Evolutionary conservation across 2,888 invertebrate genomes (phyloP).

Genomic region (Mythimna ferrago): DNA sequence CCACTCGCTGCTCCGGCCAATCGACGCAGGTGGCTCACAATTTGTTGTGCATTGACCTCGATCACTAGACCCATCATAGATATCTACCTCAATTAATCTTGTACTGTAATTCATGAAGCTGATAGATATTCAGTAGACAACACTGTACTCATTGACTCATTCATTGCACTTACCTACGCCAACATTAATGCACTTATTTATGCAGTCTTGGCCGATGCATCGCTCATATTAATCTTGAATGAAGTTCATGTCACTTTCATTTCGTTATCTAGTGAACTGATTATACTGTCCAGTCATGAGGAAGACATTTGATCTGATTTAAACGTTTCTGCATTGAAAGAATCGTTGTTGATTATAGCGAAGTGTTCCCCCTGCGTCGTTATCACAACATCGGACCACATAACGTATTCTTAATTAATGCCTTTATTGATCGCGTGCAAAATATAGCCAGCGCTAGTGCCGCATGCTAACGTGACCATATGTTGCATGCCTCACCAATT

Average conservation of each 20-base stretch:
- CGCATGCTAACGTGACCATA: slow-evolving; percentile 53
- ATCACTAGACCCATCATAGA: slow-evolving; percentile 50
- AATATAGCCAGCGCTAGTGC: slow-evolving; percentile 43
- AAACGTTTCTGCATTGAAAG: slow-evolving; percentile 55
- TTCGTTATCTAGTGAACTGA: slow-evolving; percentile 64
- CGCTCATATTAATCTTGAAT: slow-evolving; percentile 43
- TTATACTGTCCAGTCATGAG: slow-evolving; percentile 50
- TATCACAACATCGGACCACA: slow-evolving; percentile 69
- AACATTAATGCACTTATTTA: slow-evolving; percentile 47
- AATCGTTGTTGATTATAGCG: slow-evolving; percentile 59
- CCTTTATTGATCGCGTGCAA: slow-evolving; percentile 78
- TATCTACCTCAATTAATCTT: slow-evolving; percentile 57
- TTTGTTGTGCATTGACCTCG: slow-evolving; percentile 67
- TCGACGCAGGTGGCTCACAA: slow-evolving; percentile 65
- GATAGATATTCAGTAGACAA: slow-evolving; percentile 32
- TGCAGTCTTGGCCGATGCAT: slow-evolving; percentile 19
- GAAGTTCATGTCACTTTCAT: slow-evolving; percentile 67
- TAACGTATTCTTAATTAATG: slow-evolving; percentile 75
- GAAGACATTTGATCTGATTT: slow-evolving; percentile 62
- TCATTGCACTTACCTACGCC: slow-evolving; percentile 43
- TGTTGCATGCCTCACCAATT: slow-evolving; percentile 10
- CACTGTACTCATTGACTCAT: slow-evolving; percentile 41
- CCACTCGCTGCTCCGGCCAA: slow-evolving; percentile 62
- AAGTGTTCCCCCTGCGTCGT: slow-evolving; percentile 57
- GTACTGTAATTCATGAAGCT: slow-evolving; percentile 43